These are phyloP conservation scores for Galerucella pusilla DNA, from an alignment of 2,888 invertebrate species.

Conservation along the genomic window DNA sequence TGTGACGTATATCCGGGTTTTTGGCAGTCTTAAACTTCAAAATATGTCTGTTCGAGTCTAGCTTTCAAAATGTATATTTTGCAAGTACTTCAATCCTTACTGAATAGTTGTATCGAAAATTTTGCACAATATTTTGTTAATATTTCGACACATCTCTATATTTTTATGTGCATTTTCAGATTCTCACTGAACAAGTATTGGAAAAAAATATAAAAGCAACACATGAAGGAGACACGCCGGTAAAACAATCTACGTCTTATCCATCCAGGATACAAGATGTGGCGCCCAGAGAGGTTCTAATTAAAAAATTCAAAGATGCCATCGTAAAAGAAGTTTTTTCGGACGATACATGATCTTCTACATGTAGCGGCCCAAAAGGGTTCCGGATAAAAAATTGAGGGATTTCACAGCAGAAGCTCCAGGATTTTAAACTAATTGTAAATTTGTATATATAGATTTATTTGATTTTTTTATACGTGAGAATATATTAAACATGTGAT, in stretches of 20 bases:
- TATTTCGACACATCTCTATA: no score
- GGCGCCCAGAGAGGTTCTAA: slow-evolving; percentile 43
- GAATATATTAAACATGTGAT: neutral
- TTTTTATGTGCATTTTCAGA: slow-evolving; percentile 3
- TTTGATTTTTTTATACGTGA: neutral
- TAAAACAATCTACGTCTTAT: slow-evolving; percentile 34
- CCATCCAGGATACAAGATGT: slow-evolving; percentile 40
- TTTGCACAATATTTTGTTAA: no score
- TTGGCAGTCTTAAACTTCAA: no score
- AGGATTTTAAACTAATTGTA: neutral
- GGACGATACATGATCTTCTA: neutral
- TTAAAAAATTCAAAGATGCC: slow-evolving; percentile 42
- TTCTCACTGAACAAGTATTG: slow-evolving; percentile 31
- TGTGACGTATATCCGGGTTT: no score
- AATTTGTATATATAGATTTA: neutral
- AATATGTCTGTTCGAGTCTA: no score
- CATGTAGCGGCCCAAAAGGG: no score
- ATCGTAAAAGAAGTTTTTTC: neutral
- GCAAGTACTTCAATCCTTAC: no score
- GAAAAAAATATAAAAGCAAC: slow-evolving; percentile 36
- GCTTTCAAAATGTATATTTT: no score
- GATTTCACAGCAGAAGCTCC: no score
- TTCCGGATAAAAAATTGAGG: no score
- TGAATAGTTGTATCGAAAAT: no score
- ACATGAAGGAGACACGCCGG: slow-evolving; percentile 47